Percentiles rank a stretch among this genome's conserved stretches.
Conservation (phyloP, 1,140 invertebrate genomes). For the Pseudoatta argentina region DNA sequence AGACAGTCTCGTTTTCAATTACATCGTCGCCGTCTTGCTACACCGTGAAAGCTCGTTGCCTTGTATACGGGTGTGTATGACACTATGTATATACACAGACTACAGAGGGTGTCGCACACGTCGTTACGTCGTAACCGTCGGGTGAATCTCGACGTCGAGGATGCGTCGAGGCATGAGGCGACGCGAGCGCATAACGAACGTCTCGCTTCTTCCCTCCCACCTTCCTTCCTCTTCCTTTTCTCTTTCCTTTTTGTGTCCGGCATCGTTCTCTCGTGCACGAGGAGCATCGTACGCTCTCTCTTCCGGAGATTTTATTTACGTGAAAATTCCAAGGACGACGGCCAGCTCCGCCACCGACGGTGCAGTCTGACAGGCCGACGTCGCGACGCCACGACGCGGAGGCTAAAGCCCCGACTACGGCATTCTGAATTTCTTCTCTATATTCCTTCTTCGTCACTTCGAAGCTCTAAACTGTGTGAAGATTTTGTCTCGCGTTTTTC, state of each 20-base stretch:
- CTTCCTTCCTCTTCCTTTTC: conserved; percentile 1
- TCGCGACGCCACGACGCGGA: conserved; percentile 60
- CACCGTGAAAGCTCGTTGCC: conserved; percentile 13
- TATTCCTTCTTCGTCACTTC: background rate
- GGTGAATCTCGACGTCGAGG: conserved; percentile 74
- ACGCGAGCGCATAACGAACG: conserved; percentile 75
- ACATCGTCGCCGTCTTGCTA: conserved; percentile 31
- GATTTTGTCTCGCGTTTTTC: conserved; percentile 29
- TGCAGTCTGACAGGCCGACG: conserved; percentile 73
- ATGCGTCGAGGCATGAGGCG: conserved; percentile 75
- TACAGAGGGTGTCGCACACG: conserved; percentile 56
- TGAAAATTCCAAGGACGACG: conserved; percentile 78
- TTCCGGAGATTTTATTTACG: conserved; percentile 78
- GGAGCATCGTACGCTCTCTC: conserved; percentile 68
- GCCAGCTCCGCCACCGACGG: conserved; percentile 67
- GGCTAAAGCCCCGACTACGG: background rate
- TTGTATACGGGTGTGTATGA: background rate
- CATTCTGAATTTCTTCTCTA: conserved; percentile 50
- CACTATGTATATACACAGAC: conserved; percentile 9
- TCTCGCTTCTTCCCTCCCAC: conserved; percentile 47
- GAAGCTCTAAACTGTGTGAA: background rate
- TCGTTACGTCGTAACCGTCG: conserved; percentile 68
- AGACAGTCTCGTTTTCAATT: conserved; percentile 61
- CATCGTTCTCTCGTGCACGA: conserved; percentile 61
- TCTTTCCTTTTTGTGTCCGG: conserved; percentile 63